Evolutionary conservation across 2,113 vertebrate species (phyloP).

Genomic region (Phoenicopterus ruber): DNA sequence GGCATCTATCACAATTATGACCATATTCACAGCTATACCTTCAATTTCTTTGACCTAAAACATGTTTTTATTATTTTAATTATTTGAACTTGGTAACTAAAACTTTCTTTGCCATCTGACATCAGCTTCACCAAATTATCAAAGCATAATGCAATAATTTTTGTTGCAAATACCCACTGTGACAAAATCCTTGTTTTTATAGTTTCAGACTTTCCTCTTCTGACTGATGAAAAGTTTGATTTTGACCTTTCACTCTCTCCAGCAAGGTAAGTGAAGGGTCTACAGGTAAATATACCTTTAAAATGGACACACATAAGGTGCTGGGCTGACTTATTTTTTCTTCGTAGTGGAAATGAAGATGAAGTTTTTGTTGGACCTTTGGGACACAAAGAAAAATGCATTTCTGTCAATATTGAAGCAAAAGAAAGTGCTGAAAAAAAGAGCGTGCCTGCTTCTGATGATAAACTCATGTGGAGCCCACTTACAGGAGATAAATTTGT

Average conservation of each 20-base stretch:
- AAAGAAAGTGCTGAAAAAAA: not conserved
- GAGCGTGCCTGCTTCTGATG: not conserved
- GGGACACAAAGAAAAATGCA: slow-evolving; percentile 77
- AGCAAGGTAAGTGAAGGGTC: slow-evolving; percentile 62
- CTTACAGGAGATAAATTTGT: slow-evolving; percentile 82
- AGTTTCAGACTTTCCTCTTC: slow-evolving; percentile 59
- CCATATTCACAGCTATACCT: not conserved
- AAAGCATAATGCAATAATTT: not conserved
- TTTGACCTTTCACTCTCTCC: slow-evolving; percentile 79
- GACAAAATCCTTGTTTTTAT: not conserved
- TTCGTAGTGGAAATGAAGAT: slow-evolving; percentile 77
- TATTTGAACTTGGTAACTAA: not conserved
- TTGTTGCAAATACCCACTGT: not conserved
- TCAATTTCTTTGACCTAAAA: not conserved
- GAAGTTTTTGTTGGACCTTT: slow-evolving; percentile 87
- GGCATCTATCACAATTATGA: not conserved
- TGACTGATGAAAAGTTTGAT: slow-evolving; percentile 79
- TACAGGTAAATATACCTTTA: not conserved
- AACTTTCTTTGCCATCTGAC: not conserved
- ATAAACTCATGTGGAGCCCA: slow-evolving; percentile 75
- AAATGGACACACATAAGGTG: accelerated
- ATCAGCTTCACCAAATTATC: not conserved
- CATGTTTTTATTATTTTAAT: not conserved
- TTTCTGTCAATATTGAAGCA: slow-evolving; percentile 62
- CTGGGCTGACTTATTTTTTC: not conserved